Evolutionary conservation across 2,888 invertebrate genomes (phyloP).

Genomic region (Parelbella ahira): DNA sequence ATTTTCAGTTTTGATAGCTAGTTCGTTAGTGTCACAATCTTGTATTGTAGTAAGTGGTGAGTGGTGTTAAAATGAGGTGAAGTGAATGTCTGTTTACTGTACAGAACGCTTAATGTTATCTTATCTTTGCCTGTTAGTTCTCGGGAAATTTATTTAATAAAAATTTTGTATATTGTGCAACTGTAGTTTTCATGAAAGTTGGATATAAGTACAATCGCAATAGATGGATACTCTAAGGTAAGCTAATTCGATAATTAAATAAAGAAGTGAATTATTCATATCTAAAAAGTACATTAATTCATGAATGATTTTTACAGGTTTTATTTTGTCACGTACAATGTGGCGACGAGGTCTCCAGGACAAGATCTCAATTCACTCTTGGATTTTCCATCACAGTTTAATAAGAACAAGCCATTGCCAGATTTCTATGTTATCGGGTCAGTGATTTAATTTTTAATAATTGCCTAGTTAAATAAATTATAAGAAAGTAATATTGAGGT

Average conservation of each 20-base stretch:
- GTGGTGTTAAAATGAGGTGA: slow-evolving; percentile 4
- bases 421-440: slow-evolving; percentile 94
- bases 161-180: slow-evolving; percentile 3
- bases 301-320: slow-evolving; percentile 78
- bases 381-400: slow-evolving; percentile 82
- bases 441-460: too few species aligned
- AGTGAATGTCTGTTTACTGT: slow-evolving; percentile 7
- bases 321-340: slow-evolving; percentile 94
- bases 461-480: too few species aligned
- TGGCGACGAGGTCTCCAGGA: slow-evolving; percentile 88
- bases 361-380: slow-evolving; percentile 87
- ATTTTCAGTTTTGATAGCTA: neutral
- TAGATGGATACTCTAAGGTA: slow-evolving; percentile 35
- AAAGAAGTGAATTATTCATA: neutral
- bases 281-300: too few species aligned
- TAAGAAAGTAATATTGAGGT: too few species aligned
- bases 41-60: neutral
- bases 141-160: neutral
- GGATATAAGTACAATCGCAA: slow-evolving; percentile 6
- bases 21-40: too few species aligned
- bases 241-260: slow-evolving; percentile 20
- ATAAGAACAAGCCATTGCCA: slow-evolving; percentile 83
- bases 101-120: neutral
- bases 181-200: neutral
- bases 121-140: slow-evolving; percentile 9